Conservation (phyloP, 1,140 invertebrate species). For the Aphidius gifuensis region DNA sequence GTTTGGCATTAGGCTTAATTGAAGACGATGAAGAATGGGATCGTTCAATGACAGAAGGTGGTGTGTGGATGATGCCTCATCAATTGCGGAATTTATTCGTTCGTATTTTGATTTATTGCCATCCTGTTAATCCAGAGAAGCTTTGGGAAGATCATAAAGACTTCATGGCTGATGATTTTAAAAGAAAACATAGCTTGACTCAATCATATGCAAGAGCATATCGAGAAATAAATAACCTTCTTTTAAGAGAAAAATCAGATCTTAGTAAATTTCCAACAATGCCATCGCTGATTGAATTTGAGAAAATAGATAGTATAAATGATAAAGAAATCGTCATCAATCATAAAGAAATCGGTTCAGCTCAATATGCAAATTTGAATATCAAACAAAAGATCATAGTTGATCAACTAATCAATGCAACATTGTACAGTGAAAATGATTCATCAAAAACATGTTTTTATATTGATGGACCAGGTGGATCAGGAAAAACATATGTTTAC, state of each 20-base stretch:
- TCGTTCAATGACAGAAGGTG: no score
- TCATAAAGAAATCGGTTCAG: slow-evolving; percentile 1
- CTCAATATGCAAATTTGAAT: slow-evolving; percentile 16
- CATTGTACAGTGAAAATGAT: not conserved
- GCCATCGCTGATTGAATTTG: slow-evolving; percentile 5
- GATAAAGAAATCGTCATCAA: not conserved
- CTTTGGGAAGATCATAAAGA: slow-evolving; percentile 21
- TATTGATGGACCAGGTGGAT: slow-evolving; percentile 29
- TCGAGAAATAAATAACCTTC: slow-evolving; percentile 12
- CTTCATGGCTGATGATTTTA: slow-evolving; percentile 19
- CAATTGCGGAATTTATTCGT: slow-evolving; percentile 19
- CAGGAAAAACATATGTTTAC: slow-evolving; percentile 27
- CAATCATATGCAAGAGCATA: slow-evolving; percentile 9
- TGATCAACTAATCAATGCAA: not conserved
- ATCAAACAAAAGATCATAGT: slow-evolving; percentile 17
- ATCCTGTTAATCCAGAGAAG: slow-evolving; percentile 16
- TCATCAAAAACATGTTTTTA: slow-evolving; percentile 15
- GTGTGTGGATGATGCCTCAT: slow-evolving; percentile 22
- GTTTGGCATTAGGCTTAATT: no score
- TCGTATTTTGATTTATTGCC: slow-evolving; percentile 18
- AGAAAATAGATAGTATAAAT: not conserved
- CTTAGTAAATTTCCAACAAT: slow-evolving; percentile 4
- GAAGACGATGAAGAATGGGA: no score
- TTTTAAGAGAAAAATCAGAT: slow-evolving; percentile 13
- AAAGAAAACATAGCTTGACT: not conserved